Evolutionary conservation across 2,888 invertebrate species (phyloP), one percentile per base, ranked within the genome.

Genomic region (Spatulosminthurus flaviceps): DNA sequence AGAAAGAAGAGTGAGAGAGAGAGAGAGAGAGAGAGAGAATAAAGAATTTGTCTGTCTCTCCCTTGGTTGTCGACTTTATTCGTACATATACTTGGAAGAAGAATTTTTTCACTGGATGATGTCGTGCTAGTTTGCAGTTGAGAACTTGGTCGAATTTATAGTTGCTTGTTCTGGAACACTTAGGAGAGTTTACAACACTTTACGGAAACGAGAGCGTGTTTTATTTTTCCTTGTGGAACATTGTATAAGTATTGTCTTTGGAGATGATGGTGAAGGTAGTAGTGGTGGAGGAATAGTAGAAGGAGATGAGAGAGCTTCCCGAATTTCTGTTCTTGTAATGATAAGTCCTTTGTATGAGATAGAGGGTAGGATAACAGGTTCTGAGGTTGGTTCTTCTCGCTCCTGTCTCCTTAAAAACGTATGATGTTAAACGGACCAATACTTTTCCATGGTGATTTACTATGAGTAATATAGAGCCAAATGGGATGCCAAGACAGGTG

Each of bases 401-500:
- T 64, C 64, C 34, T 41, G 22, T 76, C 26, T 51, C 29, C 41
- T 34, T 71, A 24, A 51, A 51, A 64, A 64, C 41, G 41, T 70
- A 26, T 74, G 76, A 66, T 64, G 76, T 67, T 34, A 41, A 67
- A 76, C 67, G 76, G 76, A 76, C 76, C 67, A 42, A 76, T 76
- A 76, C 69, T 34, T 69, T 76, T 69, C 16, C 64, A 66, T 69
- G 51, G 76, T 76, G 76, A 76, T 76, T 76, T 76, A 76, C 42
- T 69, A 67, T 76, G 76, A 76, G 76, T 66, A 76, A 76, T 76
- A 76, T 76, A 43, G 70, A 70, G 66, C 76, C 76, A 76, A 76
- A 76, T 76, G 78, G 72, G 71, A 64, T 72, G 71, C 72, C 72
- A 78, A 72, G 72, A 72, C 78, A 78, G 78, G 78, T 78, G 78